phyloP scores from a whole-genome alignment of 2,113 vertebrate species.

The Cinclus mexicanus region DNA sequence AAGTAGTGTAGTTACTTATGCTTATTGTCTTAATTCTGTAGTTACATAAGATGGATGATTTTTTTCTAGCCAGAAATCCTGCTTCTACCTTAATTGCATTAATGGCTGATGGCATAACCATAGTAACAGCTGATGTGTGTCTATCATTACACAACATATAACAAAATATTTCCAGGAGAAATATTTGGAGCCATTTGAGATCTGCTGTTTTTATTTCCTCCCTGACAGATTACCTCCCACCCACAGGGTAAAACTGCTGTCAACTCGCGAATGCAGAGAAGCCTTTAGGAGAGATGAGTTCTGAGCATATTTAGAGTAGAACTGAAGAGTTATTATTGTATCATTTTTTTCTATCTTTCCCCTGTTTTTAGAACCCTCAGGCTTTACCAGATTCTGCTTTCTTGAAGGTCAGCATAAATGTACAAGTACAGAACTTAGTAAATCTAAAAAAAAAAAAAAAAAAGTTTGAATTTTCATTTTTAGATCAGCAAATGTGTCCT shows the following conservation, averaged over 20 bases:
- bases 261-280: constrained; percentile 81
- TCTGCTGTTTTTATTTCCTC: not conserved
- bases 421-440: constrained; percentile 55
- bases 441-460: not conserved
- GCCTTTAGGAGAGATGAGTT: constrained; percentile 75
- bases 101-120: constrained; percentile 52
- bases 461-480: not conserved
- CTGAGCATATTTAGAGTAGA: constrained; percentile 64
- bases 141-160: constrained; percentile 14
- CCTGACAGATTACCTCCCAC: constrained; percentile 76
- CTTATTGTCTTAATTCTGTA: constrained; percentile 4
- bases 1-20: not conserved
- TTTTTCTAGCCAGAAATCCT: constrained; percentile 35
- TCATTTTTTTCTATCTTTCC: constrained; percentile 5
- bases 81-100: constrained; percentile 34
- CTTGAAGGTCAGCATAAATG: constrained; percentile 72
- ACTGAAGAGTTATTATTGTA: not conserved
- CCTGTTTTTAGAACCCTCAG: not conserved
- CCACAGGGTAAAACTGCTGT: constrained; percentile 79
- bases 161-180: constrained; percentile 10
- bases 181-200: not conserved
- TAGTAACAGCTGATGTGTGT: constrained; percentile 23
- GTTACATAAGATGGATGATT: constrained; percentile 47
- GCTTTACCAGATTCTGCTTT: constrained; percentile 26
- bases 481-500: not conserved